phyloP scores from a whole-genome alignment of 2,113 vertebrate species.

The Ia io region DNA sequence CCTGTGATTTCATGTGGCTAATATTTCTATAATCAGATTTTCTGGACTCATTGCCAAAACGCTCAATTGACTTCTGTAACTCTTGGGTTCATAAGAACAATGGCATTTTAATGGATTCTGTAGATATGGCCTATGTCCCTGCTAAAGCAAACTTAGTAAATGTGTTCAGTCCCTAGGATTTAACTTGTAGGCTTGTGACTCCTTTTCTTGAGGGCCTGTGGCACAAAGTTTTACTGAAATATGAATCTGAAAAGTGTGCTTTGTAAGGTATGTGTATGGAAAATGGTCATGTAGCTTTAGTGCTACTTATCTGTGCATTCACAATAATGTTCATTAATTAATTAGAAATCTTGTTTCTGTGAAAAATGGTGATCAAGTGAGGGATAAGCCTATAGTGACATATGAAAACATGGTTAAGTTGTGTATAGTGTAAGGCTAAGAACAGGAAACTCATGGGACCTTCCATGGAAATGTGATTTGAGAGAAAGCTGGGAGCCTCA shows the following conservation, averaged over 20 bases:
- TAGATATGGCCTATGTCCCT: no score
- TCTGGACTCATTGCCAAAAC: neutral
- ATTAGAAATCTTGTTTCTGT: neutral
- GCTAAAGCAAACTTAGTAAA: neutral
- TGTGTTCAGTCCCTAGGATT: neutral
- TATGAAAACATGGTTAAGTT: neutral
- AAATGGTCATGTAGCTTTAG: neutral
- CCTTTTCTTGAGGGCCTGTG: neutral
- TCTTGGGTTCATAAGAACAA: neutral
- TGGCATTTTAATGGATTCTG: neutral
- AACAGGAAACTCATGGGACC: slow-evolving; percentile 9
- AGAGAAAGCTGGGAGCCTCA: slow-evolving; percentile 54
- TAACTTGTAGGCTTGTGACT: neutral
- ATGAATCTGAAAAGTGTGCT: neutral
- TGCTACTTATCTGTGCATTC: neutral
- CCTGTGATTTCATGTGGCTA: neutral
- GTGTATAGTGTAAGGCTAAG: neutral
- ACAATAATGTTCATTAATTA: neutral
- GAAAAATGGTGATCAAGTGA: neutral
- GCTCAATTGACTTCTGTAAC: neutral
- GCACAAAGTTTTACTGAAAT: neutral
- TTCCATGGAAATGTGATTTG: slow-evolving; percentile 58
- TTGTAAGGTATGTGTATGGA: neutral
- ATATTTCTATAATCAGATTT: neutral
- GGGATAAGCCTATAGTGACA: neutral